Conservation (phyloP, 2,888 invertebrate species). For the Agriopis marginaria region DNA sequence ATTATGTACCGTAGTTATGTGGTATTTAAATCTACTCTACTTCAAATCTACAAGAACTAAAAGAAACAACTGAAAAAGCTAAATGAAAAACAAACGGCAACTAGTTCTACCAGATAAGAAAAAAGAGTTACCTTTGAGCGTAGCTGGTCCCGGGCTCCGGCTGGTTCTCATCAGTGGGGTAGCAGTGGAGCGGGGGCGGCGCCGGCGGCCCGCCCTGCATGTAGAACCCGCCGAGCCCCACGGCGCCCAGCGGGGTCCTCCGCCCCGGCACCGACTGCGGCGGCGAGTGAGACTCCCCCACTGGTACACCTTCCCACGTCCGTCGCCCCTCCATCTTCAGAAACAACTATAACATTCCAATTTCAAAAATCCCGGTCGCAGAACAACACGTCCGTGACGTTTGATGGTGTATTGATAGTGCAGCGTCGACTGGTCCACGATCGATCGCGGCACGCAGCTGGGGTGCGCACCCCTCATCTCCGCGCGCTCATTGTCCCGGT, state of each 20-base stretch:
- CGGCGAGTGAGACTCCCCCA: conserved; percentile 82
- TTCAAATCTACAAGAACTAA: background rate
- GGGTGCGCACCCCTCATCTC: conserved; percentile 85
- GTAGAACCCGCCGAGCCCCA: conserved; percentile 95
- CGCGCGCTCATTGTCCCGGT: conserved; percentile 73
- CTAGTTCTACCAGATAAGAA: background rate
- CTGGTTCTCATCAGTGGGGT: conserved; percentile 92
- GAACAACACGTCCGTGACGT: conserved; percentile 55
- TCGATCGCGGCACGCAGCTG: conserved; percentile 84
- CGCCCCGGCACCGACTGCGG: conserved; percentile 89
- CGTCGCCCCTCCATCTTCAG: conserved; percentile 80
- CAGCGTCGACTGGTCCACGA: conserved; percentile 76
- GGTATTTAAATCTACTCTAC: background rate
- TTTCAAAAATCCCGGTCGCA: conserved; percentile 58
- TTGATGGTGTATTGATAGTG: conserved; percentile 70
- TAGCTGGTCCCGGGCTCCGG: conserved; percentile 88
- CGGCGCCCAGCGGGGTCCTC: conserved; percentile 93
- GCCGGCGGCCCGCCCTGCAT: conserved; percentile 89
- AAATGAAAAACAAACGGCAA: background rate
- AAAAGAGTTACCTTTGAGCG: conserved; percentile 73
- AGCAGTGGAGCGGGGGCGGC: conserved; percentile 84
- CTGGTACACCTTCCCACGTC: conserved; percentile 80
- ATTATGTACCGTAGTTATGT: too few relatives aligned
- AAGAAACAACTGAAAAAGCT: background rate
- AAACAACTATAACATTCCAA: conserved; percentile 55